Conservation (phyloP, 2,888 invertebrate species). For the Ganaspis brasiliensis region DNA sequence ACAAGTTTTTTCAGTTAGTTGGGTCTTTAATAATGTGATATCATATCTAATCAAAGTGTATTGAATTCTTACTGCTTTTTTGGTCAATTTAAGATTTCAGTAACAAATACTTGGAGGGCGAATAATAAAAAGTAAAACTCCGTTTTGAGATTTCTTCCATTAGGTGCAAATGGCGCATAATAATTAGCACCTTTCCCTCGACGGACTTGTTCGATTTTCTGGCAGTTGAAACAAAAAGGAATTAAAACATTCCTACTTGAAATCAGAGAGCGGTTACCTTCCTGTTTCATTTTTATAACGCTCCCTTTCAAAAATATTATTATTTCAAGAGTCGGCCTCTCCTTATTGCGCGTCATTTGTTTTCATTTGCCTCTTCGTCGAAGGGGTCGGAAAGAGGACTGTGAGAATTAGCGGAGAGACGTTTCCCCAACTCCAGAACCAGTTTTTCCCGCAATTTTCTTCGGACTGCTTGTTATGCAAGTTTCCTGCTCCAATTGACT, state of each 20-base stretch:
- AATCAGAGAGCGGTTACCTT: conserved; percentile 25
- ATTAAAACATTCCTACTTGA: conserved; percentile 33
- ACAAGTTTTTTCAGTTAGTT: too few species aligned
- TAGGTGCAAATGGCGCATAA: conserved; percentile 23
- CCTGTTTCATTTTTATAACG: conserved; percentile 29
- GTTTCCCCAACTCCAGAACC: conserved; percentile 58
- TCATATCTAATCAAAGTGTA: too few species aligned
- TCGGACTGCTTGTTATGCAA: conserved; percentile 76
- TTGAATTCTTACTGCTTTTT: too few species aligned
- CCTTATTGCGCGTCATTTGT: conserved; percentile 39
- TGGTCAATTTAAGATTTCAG: too few species aligned
- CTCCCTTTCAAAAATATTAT: conserved; percentile 33
- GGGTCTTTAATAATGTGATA: too few species aligned
- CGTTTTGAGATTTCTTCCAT: background rate
- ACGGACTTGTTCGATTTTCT: background rate
- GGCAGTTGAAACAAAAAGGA: conserved; percentile 30
- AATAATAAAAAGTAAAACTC: background rate
- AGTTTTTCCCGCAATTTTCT: conserved; percentile 76
- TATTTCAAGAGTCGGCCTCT: conserved; percentile 38
- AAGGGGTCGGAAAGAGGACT: conserved; percentile 17
- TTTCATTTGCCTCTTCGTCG: conserved; percentile 40
- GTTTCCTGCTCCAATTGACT: conserved; percentile 78
- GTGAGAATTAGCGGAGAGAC: conserved; percentile 47
- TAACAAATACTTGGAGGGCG: too few species aligned
- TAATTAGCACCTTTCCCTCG: conserved; percentile 32